Evolutionary conservation across 2,113 vertebrate genomes (phyloP), one percentile per base, ranked within the genome.

Genomic region (Hemibagrus wyckioides): DNA sequence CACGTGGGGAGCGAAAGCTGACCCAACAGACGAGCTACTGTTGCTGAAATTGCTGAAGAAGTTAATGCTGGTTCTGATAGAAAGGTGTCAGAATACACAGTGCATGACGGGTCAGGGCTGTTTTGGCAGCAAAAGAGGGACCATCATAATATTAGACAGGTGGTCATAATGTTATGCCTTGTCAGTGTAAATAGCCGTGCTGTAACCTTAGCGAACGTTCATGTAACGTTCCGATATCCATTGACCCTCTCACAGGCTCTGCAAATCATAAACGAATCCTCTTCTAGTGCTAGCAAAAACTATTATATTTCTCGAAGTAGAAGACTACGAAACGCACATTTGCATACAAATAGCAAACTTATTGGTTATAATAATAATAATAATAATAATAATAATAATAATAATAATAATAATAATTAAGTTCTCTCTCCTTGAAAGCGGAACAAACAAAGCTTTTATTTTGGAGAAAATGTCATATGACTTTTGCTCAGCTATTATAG

Each of bases 381-480:
- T 65, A 65, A 65, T 65, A 65, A 65, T n/a, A 65, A 71, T n/a
- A 30, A 33, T 67, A 33, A 69, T 69, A 69, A 69, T 69, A 69
- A 69, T 69, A 57, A 57, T 19, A 56, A 56, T 23, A 57, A 57
- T 56, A 56, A 56, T 57, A 21, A 48, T 48, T 48, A 5, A 7
- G 44, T 7, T 48, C 9, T 48, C 4, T 4, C n/a, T 28, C 30
- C 15, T 67, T 15, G 63, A 67, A 67, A 17, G n/a, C 5, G 67
- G 36, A 41, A 75, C 23, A 25, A 44, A 52, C 44, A 17, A 52
- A 9, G 21, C 80, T 82, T 82, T 82, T 82, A 82, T 82, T 83
- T 44, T 48, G 41, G 3, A 65, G 39, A 15, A 59, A 30, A 15
- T 50, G 59, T 83, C 81, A 83, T 50, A 14, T 83, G 80, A 61